These are phyloP conservation scores for Solea solea DNA, from an alignment of 2,113 vertebrate genomes.

Conservation along the genomic window DNA sequence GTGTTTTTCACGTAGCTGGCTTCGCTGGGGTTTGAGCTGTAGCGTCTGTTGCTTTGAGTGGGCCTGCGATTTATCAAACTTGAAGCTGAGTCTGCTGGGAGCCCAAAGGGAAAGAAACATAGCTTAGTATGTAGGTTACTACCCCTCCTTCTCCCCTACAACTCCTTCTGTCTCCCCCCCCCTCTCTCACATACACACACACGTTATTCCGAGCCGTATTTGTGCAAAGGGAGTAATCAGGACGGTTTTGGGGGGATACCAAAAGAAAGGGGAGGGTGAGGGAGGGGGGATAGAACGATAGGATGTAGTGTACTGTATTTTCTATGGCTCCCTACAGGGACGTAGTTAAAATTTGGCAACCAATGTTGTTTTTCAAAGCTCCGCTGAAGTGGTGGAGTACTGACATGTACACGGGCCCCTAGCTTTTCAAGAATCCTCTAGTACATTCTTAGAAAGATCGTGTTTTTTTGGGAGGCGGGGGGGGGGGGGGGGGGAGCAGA, in stretches of 20 bases:
- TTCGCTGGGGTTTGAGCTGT: constrained; percentile 68
- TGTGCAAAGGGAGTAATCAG: constrained; percentile 35
- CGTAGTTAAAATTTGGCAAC: constrained; percentile 42
- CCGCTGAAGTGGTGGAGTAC: constrained; percentile 23
- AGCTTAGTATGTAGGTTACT: constrained; percentile 70
- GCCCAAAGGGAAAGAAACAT: constrained; percentile 62
- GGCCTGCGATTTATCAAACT: constrained; percentile 77
- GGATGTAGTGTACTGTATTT: constrained; percentile 36
- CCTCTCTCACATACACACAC: constrained; percentile 38
- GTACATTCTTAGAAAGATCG: constrained; percentile 60
- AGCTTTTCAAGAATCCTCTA: constrained; percentile 63
- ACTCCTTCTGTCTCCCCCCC: neutral
- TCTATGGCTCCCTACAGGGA: constrained; percentile 24
- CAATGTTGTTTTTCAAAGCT: constrained; percentile 59
- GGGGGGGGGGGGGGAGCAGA: too few species aligned
- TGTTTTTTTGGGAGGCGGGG: too few species aligned
- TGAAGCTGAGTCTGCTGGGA: constrained; percentile 69
- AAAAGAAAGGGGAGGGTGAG: neutral
- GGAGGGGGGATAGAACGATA: constrained; percentile 9
- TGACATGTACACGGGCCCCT: constrained; percentile 18
- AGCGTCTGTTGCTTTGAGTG: constrained; percentile 79
- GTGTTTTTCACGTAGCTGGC: constrained; percentile 46
- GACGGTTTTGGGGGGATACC: neutral
- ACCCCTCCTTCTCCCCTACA: constrained; percentile 11
- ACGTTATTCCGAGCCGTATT: constrained; percentile 56